These are phyloP conservation scores for Drosophila dives DNA, from an alignment of 2,888 invertebrate genomes.

Conservation along the genomic window DNA sequence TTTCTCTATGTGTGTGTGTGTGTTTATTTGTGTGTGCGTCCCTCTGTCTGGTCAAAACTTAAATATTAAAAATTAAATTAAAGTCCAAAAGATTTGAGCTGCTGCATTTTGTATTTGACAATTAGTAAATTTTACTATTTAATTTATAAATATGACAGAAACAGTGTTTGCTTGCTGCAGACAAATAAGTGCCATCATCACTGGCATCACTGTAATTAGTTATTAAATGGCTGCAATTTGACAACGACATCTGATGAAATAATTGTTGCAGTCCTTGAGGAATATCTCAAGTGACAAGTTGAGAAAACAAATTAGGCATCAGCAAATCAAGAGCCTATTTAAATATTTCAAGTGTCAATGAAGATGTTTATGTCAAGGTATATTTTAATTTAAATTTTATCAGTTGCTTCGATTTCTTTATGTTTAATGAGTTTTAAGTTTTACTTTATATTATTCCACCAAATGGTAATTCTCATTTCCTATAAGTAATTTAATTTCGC, in stretches of 20 bases:
- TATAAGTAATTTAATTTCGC: background rate
- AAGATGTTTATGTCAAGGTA: background rate
- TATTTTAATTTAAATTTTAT: background rate
- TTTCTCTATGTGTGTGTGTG: background rate
- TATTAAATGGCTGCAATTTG: conserved; percentile 67
- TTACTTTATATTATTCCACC: too few relatives aligned
- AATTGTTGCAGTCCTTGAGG: conserved; percentile 23
- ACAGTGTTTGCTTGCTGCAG: conserved; percentile 26
- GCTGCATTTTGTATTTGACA: conserved; percentile 55
- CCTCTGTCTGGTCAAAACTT: conserved; percentile 51
- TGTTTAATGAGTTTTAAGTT: too few relatives aligned
- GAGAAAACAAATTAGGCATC: background rate
- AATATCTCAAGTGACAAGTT: background rate
- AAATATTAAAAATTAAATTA: conserved; percentile 75
- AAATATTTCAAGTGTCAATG: background rate
- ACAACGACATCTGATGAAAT: conserved; percentile 30
- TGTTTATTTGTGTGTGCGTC: background rate
- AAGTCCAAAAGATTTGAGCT: conserved; percentile 42
- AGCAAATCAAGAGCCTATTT: background rate
- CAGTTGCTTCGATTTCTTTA: background rate
- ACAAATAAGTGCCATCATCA: conserved; percentile 42
- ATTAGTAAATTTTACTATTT: conserved; percentile 72
- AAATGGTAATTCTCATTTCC: background rate
- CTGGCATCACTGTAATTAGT: conserved; percentile 58
- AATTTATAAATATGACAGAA: conserved; percentile 50